Conservation (phyloP, 37 sponge, comb jelly and placozoan species). For the Agelas oroides region DNA sequence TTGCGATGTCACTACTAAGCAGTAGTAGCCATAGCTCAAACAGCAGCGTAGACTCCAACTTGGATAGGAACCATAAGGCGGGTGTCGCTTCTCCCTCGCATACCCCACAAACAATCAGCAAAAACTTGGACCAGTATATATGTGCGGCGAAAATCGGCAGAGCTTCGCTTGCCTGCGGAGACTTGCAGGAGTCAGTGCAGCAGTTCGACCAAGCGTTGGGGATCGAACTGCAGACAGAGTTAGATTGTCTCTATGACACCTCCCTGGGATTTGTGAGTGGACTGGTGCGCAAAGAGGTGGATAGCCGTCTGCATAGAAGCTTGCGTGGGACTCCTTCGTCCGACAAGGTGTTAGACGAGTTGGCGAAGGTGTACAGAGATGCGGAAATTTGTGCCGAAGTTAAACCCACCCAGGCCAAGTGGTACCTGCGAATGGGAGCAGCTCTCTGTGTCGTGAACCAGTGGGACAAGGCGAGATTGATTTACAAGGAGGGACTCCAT, state of each 20-base stretch:
- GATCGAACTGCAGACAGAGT: constrained; percentile 60
- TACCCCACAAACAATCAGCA: constrained; percentile 27
- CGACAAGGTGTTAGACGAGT: constrained; percentile 29
- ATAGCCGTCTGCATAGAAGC: constrained; percentile 1
- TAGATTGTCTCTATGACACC: constrained; percentile 61
- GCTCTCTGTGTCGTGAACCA: constrained; percentile 70
- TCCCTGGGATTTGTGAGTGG: constrained; percentile 54
- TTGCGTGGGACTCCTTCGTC: background rate
- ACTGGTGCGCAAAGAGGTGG: constrained; percentile 44
- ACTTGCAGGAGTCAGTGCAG: constrained; percentile 40
- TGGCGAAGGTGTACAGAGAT: constrained; percentile 23
- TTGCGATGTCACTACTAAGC: background rate
- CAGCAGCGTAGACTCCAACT: background rate
- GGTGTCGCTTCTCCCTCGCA: background rate
- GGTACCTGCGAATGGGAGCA: constrained; percentile 75
- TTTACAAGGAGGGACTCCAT: constrained; percentile 73
- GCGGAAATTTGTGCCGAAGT: constrained; percentile 15
- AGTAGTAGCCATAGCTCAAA: background rate
- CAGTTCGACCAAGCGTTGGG: constrained; percentile 68
- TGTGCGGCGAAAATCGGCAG: constrained; percentile 47
- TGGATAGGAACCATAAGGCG: background rate
- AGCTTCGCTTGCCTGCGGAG: constrained; percentile 42
- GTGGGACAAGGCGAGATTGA: constrained; percentile 70
- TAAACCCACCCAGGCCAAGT: constrained; percentile 44
- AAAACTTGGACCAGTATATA: constrained; percentile 56